phyloP scores from a whole-genome alignment of 2,888 invertebrate genomes.

The Pecten maximus region DNA sequence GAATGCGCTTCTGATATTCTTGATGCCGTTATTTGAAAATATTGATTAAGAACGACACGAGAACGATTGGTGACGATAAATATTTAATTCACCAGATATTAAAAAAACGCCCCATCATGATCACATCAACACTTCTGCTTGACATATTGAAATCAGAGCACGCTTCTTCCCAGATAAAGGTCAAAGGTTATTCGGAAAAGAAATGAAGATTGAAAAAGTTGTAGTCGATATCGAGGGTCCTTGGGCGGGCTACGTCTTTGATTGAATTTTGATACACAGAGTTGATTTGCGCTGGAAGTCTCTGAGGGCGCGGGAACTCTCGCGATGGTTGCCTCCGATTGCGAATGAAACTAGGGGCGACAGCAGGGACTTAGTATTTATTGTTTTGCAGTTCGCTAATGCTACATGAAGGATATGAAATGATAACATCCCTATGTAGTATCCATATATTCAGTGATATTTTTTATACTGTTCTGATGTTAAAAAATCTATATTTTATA shows the following conservation, averaged over 20 bases:
- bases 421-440: too few species aligned
- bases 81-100: slow-evolving; percentile 15
- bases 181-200: neutral
- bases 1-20: neutral
- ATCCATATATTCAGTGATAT: too few species aligned
- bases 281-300: neutral
- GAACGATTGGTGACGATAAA: slow-evolving; percentile 12
- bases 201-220: slow-evolving; percentile 29
- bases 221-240: slow-evolving; percentile 16
- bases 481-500: too few species aligned
- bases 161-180: neutral
- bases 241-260: neutral
- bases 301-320: slow-evolving; percentile 2
- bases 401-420: too few species aligned
- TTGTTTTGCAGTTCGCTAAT: too few species aligned
- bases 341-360: neutral
- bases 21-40: neutral
- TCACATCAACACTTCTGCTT: neutral
- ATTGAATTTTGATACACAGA: slow-evolving; percentile 32
- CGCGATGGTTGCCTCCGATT: neutral
- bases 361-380: neutral
- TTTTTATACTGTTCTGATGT: too few species aligned
- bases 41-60: neutral
- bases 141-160: slow-evolving; percentile 31
- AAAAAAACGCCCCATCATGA: slow-evolving; percentile 4